These are phyloP conservation scores for Zele albiditarsus DNA, from an alignment of 2,888 invertebrate species.

Conservation along the genomic window DNA sequence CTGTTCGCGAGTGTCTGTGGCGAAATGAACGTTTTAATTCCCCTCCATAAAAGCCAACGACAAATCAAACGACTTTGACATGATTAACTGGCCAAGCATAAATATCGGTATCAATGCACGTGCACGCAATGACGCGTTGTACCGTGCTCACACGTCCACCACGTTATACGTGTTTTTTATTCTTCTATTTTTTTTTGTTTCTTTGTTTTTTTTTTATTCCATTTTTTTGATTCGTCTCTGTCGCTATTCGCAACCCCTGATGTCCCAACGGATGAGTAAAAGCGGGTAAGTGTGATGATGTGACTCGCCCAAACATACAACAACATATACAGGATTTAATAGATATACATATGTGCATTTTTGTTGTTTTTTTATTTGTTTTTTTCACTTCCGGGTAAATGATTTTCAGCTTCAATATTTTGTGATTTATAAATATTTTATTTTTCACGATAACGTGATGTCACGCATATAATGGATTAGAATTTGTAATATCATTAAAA, in stretches of 20 bases:
- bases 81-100: conserved; percentile 71
- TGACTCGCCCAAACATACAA: conserved; percentile 6
- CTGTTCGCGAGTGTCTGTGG: conserved; percentile 71
- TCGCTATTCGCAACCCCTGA: conserved; percentile 26
- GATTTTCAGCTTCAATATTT: neutral
- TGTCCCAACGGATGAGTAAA: conserved; percentile 33
- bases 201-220: conserved; percentile 8
- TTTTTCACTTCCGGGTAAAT: neutral
- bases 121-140: conserved; percentile 69
- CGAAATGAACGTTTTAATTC: conserved; percentile 73
- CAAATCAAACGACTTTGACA: conserved; percentile 72
- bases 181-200: conserved; percentile 38
- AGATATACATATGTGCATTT: conserved; percentile 5
- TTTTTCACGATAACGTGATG: conserved; percentile 46
- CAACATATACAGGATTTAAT: neutral
- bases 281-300: conserved; percentile 8
- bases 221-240: conserved; percentile 42
- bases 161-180: conserved; percentile 38
- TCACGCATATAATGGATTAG: conserved; percentile 54
- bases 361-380: neutral
- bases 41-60: conserved; percentile 72
- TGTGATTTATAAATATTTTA: neutral
- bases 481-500: conserved; percentile 48
- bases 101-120: conserved; percentile 72
- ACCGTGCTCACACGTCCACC: conserved; percentile 53